Base-by-base conservation (phyloP, 2,797 vertebrate genomes). In the Podarcis siculus region DNA sequence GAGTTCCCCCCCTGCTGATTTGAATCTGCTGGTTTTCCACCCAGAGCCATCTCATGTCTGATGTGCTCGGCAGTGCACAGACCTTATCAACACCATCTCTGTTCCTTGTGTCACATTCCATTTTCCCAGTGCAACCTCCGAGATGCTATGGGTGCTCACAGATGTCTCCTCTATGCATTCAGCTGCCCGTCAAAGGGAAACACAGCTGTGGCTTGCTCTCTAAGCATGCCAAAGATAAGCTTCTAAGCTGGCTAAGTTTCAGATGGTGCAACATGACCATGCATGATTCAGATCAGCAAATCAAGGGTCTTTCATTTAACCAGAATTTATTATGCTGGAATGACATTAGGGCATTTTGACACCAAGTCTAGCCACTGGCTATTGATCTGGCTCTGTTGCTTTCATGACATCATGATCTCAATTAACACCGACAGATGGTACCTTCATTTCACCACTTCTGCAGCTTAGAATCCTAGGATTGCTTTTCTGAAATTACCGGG, bases 161-260 rank as follows among this genome's bases (percentile, higher is more conserved):
- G n/a, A 32, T 77, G 61, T 86, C 37, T 91, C 30, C 67, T 89
- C 17, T 25, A 2, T 2, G 6, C 7, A 4, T 71, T 75, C 67
- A 83, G 86, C 58, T 79, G 64, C 12, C 37, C 80, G 5, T 89
- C 77, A 90, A 91, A 91, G 80, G 19, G 42, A 82, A 91, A 87
- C 77, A 49, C 37, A 84, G 17, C 39, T 90, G 39, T 39, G n/a
- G 35, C 42, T 90, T 55, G 5, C 8, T 76, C 25, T 17, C 79
- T 83, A 66, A 83, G 2, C 58, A 86, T 55, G 87, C 25, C 2
- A 85, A 76, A 61, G 37, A n/a, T 45, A 25, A 86, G 45, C 91
- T 75, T 86, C 87, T 79, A 73, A 71, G 5, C 37, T 87, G 79
- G 6, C 32, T 85, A 4, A 58, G 85, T 73, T 77, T 93, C 45